phyloP scores from a whole-genome alignment of 2,113 vertebrate species.

The Erythrolamprus reginae region DNA sequence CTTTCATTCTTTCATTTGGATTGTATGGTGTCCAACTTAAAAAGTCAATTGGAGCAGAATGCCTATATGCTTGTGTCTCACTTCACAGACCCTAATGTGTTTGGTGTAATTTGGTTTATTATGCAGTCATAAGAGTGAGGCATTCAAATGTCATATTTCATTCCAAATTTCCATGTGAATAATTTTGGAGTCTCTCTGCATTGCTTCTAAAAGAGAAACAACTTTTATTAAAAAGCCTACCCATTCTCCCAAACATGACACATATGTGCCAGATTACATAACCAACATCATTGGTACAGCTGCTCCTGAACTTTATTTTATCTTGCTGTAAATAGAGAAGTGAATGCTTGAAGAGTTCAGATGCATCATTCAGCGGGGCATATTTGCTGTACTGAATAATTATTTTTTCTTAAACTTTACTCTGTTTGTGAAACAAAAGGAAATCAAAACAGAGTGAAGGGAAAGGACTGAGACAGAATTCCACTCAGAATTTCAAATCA shows the following conservation, averaged over 20 bases:
- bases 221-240: background rate
- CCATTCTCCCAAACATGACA: background rate
- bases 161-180: slow-evolving; percentile 11
- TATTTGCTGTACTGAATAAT: background rate
- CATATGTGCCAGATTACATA: background rate
- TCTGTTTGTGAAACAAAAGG: background rate
- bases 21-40: too few species aligned
- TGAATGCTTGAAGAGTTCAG: background rate
- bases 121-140: background rate
- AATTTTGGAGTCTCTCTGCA: background rate
- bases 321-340: background rate
- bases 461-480: background rate
- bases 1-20: too few species aligned
- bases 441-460: background rate
- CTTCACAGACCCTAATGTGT: background rate
- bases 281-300: background rate
- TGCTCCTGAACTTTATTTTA: background rate
- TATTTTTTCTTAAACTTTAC: background rate
- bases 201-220: background rate
- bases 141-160: background rate
- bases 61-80: background rate
- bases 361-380: background rate
- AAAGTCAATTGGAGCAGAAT: background rate
- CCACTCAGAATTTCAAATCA: background rate
- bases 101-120: background rate